A percentile compares a stretch with the other conserved stretches of the same genome.
Evolutionary conservation across 92 coral and sea anemone species (phyloP).

Genomic region (Palythoa grandiflora): DNA sequence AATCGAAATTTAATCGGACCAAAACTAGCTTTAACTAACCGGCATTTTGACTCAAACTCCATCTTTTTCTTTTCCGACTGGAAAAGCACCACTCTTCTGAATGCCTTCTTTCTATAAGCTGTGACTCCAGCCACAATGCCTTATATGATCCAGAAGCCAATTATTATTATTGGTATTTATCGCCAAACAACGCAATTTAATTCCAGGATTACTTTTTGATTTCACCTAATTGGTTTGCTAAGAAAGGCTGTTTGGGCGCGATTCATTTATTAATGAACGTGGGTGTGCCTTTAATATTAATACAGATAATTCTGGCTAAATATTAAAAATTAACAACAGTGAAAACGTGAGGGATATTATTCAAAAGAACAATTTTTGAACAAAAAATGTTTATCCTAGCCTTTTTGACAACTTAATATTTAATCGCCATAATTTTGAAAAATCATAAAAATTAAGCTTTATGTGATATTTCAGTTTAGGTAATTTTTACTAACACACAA

Average conservation of each 20-base stretch:
- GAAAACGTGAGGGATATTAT: too few species aligned
- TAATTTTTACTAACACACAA: too few species aligned
- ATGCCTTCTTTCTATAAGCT: not conserved
- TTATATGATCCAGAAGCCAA: not conserved
- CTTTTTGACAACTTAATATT: too few species aligned
- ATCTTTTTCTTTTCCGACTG: not conserved
- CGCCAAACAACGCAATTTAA: not conserved
- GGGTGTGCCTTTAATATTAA: conserved; percentile 19
- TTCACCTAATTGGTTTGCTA: conserved; percentile 31
- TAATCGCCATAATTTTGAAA: too few species aligned
- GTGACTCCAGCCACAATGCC: not conserved
- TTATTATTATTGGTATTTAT: conserved; percentile 3
- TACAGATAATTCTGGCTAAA: not conserved
- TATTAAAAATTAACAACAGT: too few species aligned
- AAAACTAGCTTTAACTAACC: conserved; percentile 48
- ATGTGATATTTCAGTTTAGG: too few species aligned
- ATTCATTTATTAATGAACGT: conserved; percentile 27
- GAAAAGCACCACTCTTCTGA: not conserved
- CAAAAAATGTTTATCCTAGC: too few species aligned
- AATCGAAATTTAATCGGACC: conserved; percentile 54
- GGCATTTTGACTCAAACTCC: conserved; percentile 48
- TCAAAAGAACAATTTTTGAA: too few species aligned
- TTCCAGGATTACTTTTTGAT: not conserved
- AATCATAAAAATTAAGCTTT: too few species aligned
- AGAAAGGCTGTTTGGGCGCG: conserved; percentile 10